Percentiles rank a stretch among this genome's conserved stretches.
phyloP scores from a whole-genome alignment of 2,113 vertebrate species.

The Pleuronectes platessa region DNA sequence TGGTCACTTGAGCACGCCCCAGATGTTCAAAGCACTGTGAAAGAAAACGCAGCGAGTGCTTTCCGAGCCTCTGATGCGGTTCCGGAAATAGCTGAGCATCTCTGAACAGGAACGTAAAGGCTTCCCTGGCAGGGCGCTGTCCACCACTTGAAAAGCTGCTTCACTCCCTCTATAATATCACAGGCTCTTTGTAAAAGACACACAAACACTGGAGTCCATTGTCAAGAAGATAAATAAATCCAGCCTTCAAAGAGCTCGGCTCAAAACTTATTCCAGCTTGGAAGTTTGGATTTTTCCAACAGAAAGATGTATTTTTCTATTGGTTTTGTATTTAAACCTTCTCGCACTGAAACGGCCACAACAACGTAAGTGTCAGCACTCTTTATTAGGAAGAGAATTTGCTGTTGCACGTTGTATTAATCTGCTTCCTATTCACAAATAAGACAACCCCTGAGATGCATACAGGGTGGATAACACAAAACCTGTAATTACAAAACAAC shows the following conservation, averaged over 20 bases:
- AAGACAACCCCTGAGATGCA: too few species aligned
- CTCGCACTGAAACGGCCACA: neutral
- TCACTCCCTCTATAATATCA: slow-evolving; percentile 15
- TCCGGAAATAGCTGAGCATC: slow-evolving; percentile 39
- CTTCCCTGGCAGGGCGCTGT: slow-evolving; percentile 25
- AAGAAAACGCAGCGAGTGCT: slow-evolving; percentile 45
- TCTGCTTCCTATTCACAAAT: neutral
- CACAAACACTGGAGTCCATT: neutral
- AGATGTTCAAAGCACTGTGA: slow-evolving; percentile 56
- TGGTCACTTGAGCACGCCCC: slow-evolving; percentile 43
- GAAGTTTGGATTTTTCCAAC: neutral
- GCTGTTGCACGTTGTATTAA: neutral
- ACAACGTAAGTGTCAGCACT: neutral
- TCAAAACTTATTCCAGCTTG: neutral
- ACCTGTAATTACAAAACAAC: neutral
- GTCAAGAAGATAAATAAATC: neutral
- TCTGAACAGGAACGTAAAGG: slow-evolving; percentile 31
- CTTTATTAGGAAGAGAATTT: neutral
- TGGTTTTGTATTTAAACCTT: neutral
- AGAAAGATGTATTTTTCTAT: neutral
- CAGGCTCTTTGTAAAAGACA: neutral
- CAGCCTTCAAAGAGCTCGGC: neutral
- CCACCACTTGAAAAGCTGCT: slow-evolving; percentile 27
- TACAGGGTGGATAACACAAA: neutral
- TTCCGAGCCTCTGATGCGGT: slow-evolving; percentile 43